These are phyloP conservation scores for Rhimphoctona megacephalus DNA, from an alignment of 2,888 invertebrate species.

Conservation along the genomic window DNA sequence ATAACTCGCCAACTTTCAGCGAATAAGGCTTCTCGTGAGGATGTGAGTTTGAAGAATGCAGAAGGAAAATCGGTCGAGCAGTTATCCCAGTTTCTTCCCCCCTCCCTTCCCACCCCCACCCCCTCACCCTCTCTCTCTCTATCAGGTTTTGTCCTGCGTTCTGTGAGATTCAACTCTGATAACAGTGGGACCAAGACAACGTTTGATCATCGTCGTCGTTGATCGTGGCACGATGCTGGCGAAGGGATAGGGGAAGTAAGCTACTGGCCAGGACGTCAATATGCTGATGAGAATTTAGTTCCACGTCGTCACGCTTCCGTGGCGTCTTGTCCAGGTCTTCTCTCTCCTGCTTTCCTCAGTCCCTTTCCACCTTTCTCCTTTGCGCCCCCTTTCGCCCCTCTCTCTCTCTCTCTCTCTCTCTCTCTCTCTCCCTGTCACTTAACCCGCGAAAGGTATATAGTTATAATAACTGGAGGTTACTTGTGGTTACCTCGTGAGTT, in stretches of 20 bases:
- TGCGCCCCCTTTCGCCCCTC: background rate
- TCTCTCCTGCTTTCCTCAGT: background rate
- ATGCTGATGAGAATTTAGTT: conserved; percentile 78
- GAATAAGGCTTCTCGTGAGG: conserved; percentile 16
- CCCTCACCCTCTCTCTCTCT: background rate
- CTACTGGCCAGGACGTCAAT: conserved; percentile 70
- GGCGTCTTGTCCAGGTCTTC: conserved; percentile 63
- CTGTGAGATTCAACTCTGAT: background rate
- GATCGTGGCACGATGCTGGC: conserved; percentile 48
- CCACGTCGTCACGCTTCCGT: conserved; percentile 75
- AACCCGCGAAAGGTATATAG: conserved; percentile 11
- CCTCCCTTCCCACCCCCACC: no score
- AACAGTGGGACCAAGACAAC: conserved; percentile 13
- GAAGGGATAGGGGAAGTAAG: conserved; percentile 58
- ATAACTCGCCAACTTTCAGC: conserved; percentile 3
- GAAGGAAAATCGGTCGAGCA: conserved; percentile 31
- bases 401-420: background rate
- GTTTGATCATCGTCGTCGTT: conserved; percentile 48
- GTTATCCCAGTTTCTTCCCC: background rate
- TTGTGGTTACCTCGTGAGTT: conserved; percentile 27
- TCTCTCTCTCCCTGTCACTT: background rate
- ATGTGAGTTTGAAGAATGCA: conserved; percentile 21
- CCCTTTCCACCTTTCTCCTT: no score
- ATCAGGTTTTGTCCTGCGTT: background rate
- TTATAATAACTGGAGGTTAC: conserved; percentile 32